These are phyloP conservation scores for Enteromius argenteus DNA, from an alignment of 2,797 vertebrate species.

Conservation along the genomic window DNA sequence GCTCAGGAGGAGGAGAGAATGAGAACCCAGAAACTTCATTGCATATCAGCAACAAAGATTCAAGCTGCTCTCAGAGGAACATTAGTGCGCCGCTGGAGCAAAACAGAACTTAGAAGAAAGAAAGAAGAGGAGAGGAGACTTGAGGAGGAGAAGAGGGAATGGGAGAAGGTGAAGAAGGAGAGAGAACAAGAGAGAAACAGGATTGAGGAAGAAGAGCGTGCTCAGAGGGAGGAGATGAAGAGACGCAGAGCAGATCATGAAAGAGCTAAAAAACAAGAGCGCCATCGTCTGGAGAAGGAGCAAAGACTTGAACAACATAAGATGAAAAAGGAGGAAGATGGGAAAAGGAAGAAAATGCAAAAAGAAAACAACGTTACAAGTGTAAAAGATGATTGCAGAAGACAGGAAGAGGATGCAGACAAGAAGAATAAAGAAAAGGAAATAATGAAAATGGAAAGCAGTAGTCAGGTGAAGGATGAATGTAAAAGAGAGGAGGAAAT, in stretches of 20 bases:
- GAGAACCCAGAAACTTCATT: constrained; percentile 62
- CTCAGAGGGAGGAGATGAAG: constrained; percentile 32
- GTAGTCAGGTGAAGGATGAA: constrained; percentile 24
- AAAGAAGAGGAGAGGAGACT: constrained; percentile 62
- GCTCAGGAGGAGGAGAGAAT: constrained; percentile 72
- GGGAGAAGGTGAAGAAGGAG: constrained; percentile 20
- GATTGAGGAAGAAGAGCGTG: constrained; percentile 14
- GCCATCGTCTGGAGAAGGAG: constrained; percentile 61
- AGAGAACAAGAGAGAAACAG: constrained; percentile 7
- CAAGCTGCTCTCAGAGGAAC: constrained; percentile 78
- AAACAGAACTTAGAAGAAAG: constrained; percentile 60
- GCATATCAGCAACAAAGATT: constrained; percentile 77
- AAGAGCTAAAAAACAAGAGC: constrained; percentile 65
- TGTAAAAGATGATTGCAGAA: constrained; percentile 26
- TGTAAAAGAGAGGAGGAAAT: constrained; percentile 26
- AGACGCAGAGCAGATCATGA: constrained; percentile 49
- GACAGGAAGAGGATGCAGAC: constrained; percentile 3
- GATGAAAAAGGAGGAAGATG: constrained; percentile 31
- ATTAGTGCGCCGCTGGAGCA: constrained; percentile 56
- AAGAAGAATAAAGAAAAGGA: constrained; percentile 4
- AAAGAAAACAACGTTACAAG: not conserved
- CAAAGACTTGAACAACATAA: constrained; percentile 18
- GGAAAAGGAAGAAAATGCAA: constrained; percentile 28
- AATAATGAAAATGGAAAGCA: not conserved
- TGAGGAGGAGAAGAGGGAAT: constrained; percentile 44